Percentiles rank a stretch among this genome's conserved stretches.
Evolutionary conservation across 1,140 invertebrate species (phyloP).

Genomic region (Cydia pomonella): DNA sequence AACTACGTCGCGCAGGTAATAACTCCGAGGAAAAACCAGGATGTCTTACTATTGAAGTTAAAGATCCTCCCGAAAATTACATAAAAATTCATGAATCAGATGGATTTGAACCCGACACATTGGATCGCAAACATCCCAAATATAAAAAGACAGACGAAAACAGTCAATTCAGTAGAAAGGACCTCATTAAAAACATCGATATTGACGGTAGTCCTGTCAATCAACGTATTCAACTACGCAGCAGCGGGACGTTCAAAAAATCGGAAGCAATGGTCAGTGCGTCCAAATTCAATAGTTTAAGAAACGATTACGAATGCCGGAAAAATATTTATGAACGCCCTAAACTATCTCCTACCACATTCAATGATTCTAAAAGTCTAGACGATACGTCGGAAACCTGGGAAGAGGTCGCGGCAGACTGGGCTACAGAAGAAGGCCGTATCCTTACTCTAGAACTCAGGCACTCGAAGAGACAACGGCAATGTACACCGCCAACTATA

Average conservation of each 20-base stretch:
- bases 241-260: slow-evolving; percentile 84
- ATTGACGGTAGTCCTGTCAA: slow-evolving; percentile 81
- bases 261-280: slow-evolving; percentile 67
- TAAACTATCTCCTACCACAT: slow-evolving; percentile 53
- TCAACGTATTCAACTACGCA: slow-evolving; percentile 78
- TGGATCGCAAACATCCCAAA: slow-evolving; percentile 90
- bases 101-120: slow-evolving; percentile 90
- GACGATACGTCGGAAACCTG: slow-evolving; percentile 51
- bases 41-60: slow-evolving; percentile 89
- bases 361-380: slow-evolving; percentile 52
- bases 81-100: slow-evolving; percentile 87
- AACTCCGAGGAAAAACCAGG: slow-evolving; percentile 83
- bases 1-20: slow-evolving; percentile 72
- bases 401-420: slow-evolving; percentile 56
- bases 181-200: slow-evolving; percentile 77
- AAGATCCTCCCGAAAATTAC: slow-evolving; percentile 86
- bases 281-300: slow-evolving; percentile 83
- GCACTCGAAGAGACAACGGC: slow-evolving; percentile 85
- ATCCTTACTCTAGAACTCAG: slow-evolving; percentile 84
- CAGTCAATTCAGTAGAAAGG: slow-evolving; percentile 65
- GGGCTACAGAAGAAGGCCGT: slow-evolving; percentile 80
- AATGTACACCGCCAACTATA: slow-evolving; percentile 76
- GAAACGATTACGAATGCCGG: slow-evolving; percentile 87
- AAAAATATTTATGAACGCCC: slow-evolving; percentile 64
- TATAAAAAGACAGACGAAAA: slow-evolving; percentile 69